These are phyloP conservation scores for Enteromius paludinosus DNA, from an alignment of 2,797 vertebrate species.

Conservation along the genomic window DNA sequence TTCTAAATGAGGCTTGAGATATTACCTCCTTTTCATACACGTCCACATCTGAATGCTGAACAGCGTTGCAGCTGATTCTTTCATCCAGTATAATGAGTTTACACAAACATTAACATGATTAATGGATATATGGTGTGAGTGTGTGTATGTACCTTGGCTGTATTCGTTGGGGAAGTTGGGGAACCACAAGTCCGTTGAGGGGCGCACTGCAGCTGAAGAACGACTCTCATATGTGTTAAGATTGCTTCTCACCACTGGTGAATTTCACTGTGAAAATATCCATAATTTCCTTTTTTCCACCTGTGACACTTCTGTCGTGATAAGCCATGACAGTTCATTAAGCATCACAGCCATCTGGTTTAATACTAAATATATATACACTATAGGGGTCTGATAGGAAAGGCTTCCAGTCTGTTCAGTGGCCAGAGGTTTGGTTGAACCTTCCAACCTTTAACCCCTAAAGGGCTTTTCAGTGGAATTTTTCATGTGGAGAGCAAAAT, in stretches of 20 bases:
- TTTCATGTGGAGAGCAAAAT: conserved; percentile 55
- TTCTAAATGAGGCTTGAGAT: conserved; percentile 3
- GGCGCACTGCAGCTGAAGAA: conserved; percentile 32
- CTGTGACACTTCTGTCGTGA: conserved; percentile 32
- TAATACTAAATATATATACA: conserved; percentile 14
- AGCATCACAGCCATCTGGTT: conserved; percentile 20
- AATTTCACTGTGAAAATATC: conserved; percentile 25
- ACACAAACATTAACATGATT: conserved; percentile 51
- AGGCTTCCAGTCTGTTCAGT: not conserved
- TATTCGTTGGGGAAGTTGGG: conserved; percentile 59
- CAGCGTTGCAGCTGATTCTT: conserved; percentile 31
- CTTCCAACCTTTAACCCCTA: conserved; percentile 40
- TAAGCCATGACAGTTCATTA: conserved; percentile 15
- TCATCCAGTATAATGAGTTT: conserved; percentile 26
- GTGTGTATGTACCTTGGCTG: conserved; percentile 51
- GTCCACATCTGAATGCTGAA: conserved; percentile 23
- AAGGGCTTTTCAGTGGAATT: conserved; percentile 51
- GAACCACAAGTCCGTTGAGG: conserved; percentile 55
- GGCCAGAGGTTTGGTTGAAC: conserved; percentile 44
- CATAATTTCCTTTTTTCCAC: conserved; percentile 36
- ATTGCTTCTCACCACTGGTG: conserved; percentile 20
- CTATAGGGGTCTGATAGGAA: conserved; percentile 28
- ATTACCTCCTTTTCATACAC: not conserved
- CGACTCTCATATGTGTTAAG: conserved; percentile 35
- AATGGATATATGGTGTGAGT: conserved; percentile 46